Base-by-base conservation (phyloP, 2,797 vertebrate genomes). In the Chelon labrosus region DNA sequence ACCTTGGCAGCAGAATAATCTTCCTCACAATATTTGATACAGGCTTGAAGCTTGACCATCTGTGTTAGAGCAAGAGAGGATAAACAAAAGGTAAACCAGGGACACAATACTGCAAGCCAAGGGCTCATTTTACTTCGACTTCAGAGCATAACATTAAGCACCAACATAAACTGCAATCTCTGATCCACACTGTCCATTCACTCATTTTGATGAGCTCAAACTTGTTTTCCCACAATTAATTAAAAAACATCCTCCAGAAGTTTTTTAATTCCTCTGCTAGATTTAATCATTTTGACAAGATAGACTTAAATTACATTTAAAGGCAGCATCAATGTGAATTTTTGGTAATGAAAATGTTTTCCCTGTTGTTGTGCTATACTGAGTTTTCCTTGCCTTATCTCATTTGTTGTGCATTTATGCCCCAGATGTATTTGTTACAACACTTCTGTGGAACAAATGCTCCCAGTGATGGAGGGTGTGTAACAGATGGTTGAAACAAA, bases 1-100 rank as follows among this genome's bases (percentile, higher is more conserved):
- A 96, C 96, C 94, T 95, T 96, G 51, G 97, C 95, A 35, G 95
- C 95, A 0, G 96, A 81, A 35, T 96, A 94, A 70, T 98, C 96
- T 10, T 97, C 97, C 89, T 99, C 97, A 46, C 96, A 96, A 12
- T 98, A 98, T 90, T 96, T 97, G 59, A 97, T 93, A 0, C 96
- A 96, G 0, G 98, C 96, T 78, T 97, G 97, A 11, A 96, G 92
- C 85, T 96, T 96, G 38, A 96, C 80, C 93, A 96, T 94, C 96
- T 96, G 90, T 64, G 63, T 17, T 10, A 75, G 10, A 62, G 52
- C 68, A 17, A 58, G 38, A 41, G 50, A 19, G 25, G 14, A 54
- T 7, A 65, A 65, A 35, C 11, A 0, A 14, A 42, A 54, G 35
- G 39, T 72, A 62, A 50, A 60, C 53, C 50, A 22, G 22, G 42